These are phyloP conservation scores for Megalurothrips usitatus DNA, from an alignment of 2,888 invertebrate genomes.

Conservation along the genomic window DNA sequence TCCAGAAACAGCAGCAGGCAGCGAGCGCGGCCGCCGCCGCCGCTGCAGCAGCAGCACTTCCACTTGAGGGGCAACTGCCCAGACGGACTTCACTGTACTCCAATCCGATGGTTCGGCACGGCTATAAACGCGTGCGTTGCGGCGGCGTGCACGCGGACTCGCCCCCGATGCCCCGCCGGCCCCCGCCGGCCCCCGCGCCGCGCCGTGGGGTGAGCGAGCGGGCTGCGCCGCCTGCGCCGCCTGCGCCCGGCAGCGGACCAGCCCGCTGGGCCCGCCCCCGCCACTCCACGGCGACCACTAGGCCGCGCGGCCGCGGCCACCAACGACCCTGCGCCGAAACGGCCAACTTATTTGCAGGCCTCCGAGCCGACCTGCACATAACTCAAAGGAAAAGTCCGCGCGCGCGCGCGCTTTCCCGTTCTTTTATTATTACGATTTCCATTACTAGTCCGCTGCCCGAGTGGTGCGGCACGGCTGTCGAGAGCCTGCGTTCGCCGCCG, in stretches of 20 bases:
- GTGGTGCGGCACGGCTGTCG: not conserved
- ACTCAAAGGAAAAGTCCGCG: not conserved
- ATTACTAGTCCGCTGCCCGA: not conserved
- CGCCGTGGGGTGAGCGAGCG: not conserved
- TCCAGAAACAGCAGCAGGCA: not conserved
- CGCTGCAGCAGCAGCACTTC: not conserved
- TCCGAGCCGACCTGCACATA: not conserved
- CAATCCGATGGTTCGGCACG: not conserved
- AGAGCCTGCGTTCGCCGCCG: too few species aligned
- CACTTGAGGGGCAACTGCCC: conserved; percentile 23
- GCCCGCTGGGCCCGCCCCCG: not conserved
- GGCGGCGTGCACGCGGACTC: not conserved
- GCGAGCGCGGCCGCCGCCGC: too few species aligned
- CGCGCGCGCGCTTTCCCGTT: not conserved
- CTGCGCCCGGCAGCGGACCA: too few species aligned
- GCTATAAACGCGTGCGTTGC: conserved; percentile 7
- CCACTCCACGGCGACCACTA: not conserved
- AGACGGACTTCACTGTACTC: conserved; percentile 20
- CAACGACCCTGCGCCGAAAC: not conserved
- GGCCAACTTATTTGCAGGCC: conserved; percentile 23
- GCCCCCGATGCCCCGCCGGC: too few species aligned
- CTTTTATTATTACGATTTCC: not conserved
- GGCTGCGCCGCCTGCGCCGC: too few species aligned
- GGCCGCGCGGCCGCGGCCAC: not conserved
- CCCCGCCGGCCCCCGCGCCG: too few species aligned